phyloP scores from a whole-genome alignment of 2,888 invertebrate species.

The Synanthedon vespiformis region DNA sequence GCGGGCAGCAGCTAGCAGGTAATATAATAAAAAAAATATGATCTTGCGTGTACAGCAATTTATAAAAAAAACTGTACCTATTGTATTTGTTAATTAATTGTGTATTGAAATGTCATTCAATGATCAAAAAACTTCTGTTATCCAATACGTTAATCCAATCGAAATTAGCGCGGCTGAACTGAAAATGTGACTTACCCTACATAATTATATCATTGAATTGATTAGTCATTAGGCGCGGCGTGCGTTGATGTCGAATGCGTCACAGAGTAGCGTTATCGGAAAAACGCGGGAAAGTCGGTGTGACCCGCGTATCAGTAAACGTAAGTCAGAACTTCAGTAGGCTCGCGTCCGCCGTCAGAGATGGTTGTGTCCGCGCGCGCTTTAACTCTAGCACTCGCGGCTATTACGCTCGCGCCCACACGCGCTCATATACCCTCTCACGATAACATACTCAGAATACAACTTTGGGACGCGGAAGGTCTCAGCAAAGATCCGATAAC shows the following conservation, averaged over 20 bases:
- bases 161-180: background rate
- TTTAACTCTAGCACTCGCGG: slow-evolving; percentile 38
- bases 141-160: background rate
- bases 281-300: slow-evolving; percentile 63
- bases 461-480: slow-evolving; percentile 63
- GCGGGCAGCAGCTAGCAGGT: no score
- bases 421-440: slow-evolving; percentile 55
- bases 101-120: no score
- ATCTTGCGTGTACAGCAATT: no score
- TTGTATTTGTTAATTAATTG: no score
- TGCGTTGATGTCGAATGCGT: slow-evolving; percentile 42
- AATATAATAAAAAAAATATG: no score
- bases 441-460: slow-evolving; percentile 60
- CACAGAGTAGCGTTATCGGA: slow-evolving; percentile 45
- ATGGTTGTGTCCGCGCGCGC: slow-evolving; percentile 51
- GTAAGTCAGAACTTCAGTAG: slow-evolving; percentile 38
- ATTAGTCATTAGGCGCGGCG: slow-evolving; percentile 17
- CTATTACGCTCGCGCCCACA: slow-evolving; percentile 47
- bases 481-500: slow-evolving; percentile 46
- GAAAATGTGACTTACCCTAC: background rate
- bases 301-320: slow-evolving; percentile 4
- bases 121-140: no score
- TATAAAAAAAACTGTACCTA: no score
- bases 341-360: slow-evolving; percentile 53
- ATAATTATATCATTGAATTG: background rate